Evolutionary conservation across 1,140 invertebrate species (phyloP), one percentile per base, ranked within the genome.

Genomic region (Drosophila sulfurigaster): DNA sequence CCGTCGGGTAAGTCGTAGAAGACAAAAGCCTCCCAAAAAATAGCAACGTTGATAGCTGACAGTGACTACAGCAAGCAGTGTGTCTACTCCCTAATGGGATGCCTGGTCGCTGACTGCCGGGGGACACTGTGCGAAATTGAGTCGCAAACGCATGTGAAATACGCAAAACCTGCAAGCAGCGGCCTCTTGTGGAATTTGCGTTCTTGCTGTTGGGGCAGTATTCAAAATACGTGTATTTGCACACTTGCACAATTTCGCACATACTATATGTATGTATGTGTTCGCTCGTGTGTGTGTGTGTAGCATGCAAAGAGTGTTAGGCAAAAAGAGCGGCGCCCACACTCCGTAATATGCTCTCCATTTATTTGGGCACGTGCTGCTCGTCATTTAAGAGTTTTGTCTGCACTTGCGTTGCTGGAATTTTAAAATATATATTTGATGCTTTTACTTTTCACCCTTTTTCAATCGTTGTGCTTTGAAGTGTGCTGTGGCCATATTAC

Each of bases 371-470:
- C 85, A 89, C 85, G 85, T 89, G 85, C 85, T 85, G 78, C 85
- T 89, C 85, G 85, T 89, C 85, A 89, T 90, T 89, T 89, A 89
- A 90, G 86, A 89, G 81, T 89, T 89, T 89, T 89, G 81, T 89
- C 85, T 89, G 86, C 85, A 90, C 85, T 89, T 89, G 85, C 85
- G 85, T 89, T 89, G 69, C 66, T 58, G 59, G 85, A 89, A 89
- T 89, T 89, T 89, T 89, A 89, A 89, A 89, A 89, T 81, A 76
- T 89, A 89, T 81, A 76, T 89, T 76, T 89, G 68, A 80, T 81
- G 62, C 79, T 81, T 82, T 82, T 82, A 79, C 77, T 83, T 83
- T 83, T 83, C 56, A 43, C 56, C 63, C 56, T 71, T 68, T 63
- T 46, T 58, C 60, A 20, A 35, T 66, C 57, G 20, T 38, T 57